These are phyloP conservation scores for Verasper variegatus DNA, from an alignment of 2,113 vertebrate genomes.

Conservation along the genomic window DNA sequence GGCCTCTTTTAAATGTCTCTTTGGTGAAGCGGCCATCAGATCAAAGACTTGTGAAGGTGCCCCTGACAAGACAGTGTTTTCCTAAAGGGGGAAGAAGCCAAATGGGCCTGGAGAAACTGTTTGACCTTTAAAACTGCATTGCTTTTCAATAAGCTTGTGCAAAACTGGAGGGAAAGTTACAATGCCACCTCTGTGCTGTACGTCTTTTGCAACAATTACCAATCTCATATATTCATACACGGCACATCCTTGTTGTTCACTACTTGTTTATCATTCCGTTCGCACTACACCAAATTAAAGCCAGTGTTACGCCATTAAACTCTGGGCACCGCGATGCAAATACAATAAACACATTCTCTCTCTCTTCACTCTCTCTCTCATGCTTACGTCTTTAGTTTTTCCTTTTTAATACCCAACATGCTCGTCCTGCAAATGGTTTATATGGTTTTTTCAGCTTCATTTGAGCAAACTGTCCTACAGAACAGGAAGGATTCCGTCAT, in stretches of 20 bases:
- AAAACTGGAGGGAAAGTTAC: no score
- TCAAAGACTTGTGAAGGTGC: no score
- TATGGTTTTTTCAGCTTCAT: constrained; percentile 36
- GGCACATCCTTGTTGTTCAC: neutral
- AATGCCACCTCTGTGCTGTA: neutral
- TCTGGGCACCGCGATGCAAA: neutral
- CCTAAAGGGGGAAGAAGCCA: no score
- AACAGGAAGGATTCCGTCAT: constrained; percentile 17
- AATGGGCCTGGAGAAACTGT: no score
- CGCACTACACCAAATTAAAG: constrained; percentile 22
- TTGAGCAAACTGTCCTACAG: constrained; percentile 33
- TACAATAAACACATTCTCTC: constrained; percentile 5
- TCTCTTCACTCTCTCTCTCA: neutral
- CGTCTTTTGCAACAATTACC: neutral
- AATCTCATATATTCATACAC: no score
- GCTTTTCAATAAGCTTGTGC: no score
- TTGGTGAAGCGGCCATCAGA: no score
- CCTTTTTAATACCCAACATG: constrained; percentile 9
- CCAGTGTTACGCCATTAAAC: constrained; percentile 2
- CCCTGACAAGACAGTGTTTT: no score
- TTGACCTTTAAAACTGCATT: no score
- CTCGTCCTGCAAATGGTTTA: constrained; percentile 39
- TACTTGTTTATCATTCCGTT: constrained; percentile 11
- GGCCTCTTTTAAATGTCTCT: no score
- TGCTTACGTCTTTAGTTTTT: neutral